Conservation (phyloP, 2,113 vertebrate genomes). For the Pavo muticus region DNA sequence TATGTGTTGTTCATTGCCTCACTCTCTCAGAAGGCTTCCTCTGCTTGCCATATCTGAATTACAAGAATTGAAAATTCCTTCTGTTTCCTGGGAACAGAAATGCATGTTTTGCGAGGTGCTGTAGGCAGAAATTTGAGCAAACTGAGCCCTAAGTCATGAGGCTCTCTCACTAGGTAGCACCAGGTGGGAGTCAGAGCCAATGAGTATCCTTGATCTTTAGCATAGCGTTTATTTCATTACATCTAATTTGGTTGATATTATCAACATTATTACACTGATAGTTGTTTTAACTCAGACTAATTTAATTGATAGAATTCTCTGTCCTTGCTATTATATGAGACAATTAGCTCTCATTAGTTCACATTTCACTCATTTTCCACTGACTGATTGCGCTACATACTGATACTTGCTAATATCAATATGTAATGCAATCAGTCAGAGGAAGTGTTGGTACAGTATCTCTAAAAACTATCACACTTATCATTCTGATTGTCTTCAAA, state of each 20-base stretch:
- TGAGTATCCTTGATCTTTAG: conserved; percentile 70
- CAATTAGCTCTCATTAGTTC: conserved; percentile 89
- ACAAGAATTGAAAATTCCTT: rapidly evolving
- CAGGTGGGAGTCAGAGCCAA: neutral
- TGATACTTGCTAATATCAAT: conserved; percentile 84
- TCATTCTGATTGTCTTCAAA: conserved; percentile 83
- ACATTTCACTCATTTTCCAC: conserved; percentile 84
- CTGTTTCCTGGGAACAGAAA: neutral
- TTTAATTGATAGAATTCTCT: conserved; percentile 86
- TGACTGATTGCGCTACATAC: conserved; percentile 84
- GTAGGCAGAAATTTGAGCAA: conserved; percentile 7
- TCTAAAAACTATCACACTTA: conserved; percentile 80
- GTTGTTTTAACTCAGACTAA: conserved; percentile 87
- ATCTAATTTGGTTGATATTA: conserved; percentile 84
- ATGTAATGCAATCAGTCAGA: conserved; percentile 86
- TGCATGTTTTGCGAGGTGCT: neutral
- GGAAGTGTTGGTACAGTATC: conserved; percentile 73
- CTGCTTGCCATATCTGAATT: neutral
- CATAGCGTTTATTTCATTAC: conserved; percentile 83
- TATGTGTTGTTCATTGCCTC: neutral
- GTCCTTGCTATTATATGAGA: conserved; percentile 84
- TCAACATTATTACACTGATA: conserved; percentile 86
- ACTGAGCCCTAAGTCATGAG: conserved; percentile 63
- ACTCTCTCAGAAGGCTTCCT: neutral
- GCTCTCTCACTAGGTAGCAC: conserved; percentile 9